Percentiles rank a stretch among this genome's conserved stretches.
These are phyloP conservation scores for Cavia aperea DNA, from an alignment of 2,113 vertebrate genomes.

Conservation along the genomic window DNA sequence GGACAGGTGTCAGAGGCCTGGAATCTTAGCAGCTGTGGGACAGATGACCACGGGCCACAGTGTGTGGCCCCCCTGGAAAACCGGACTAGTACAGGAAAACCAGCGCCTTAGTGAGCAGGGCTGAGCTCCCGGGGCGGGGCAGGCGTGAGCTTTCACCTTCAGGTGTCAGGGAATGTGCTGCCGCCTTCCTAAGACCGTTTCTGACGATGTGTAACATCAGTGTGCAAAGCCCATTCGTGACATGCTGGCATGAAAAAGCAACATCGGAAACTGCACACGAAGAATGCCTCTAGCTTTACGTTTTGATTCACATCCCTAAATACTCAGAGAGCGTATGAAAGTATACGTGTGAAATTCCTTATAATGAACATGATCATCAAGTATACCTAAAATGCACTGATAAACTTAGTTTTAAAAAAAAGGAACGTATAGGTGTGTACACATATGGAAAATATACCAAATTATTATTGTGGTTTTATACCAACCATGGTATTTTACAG, in stretches of 20 bases:
- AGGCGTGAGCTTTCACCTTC: background rate
- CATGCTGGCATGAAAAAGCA: background rate
- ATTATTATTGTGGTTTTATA: background rate
- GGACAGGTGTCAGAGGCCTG: background rate
- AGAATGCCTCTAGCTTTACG: slow-evolving; percentile 1
- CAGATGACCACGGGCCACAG: background rate
- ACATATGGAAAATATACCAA: slow-evolving; percentile 30
- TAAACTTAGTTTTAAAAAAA: background rate
- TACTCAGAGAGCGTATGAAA: slow-evolving; percentile 30
- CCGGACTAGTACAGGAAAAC: background rate
- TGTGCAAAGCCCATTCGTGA: background rate
- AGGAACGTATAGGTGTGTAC: background rate
- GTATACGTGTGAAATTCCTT: background rate
- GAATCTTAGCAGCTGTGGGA: background rate
- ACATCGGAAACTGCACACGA: slow-evolving; percentile 6
- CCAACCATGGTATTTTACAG: slow-evolving; percentile 20
- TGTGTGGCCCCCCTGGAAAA: background rate
- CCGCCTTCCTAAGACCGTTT: background rate
- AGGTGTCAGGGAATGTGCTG: background rate
- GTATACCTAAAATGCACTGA: background rate
- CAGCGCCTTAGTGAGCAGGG: background rate
- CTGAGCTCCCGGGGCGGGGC: background rate
- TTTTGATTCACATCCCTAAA: slow-evolving; percentile 22
- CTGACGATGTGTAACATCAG: background rate
- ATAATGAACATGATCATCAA: background rate